Evolutionary conservation across 2,797 vertebrate genomes (phyloP).

Genomic region (Valencia hispanica): DNA sequence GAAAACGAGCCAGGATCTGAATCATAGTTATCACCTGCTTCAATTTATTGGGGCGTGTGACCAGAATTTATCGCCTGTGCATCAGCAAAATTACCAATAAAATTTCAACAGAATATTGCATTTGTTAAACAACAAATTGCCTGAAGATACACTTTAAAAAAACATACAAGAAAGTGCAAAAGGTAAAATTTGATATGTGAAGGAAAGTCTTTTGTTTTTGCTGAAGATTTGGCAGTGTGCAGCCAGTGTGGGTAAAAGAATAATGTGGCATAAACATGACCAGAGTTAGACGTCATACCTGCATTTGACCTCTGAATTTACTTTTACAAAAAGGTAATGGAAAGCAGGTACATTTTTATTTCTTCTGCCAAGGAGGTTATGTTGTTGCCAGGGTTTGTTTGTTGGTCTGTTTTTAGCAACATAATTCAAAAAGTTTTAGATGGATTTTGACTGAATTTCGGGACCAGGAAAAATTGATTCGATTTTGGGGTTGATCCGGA

Average conservation of each 20-base stretch:
- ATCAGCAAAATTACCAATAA: not conserved
- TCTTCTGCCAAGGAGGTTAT: no score
- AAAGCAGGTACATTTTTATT: not conserved
- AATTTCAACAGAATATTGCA: not conserved
- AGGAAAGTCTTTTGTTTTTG: not conserved
- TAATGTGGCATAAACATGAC: no score
- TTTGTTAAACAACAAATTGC: not conserved
- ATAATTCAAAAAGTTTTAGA: no score
- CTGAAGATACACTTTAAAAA: not conserved
- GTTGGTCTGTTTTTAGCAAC: no score
- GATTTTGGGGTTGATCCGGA: no score
- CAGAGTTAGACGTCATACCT: not conserved
- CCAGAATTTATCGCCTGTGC: not conserved
- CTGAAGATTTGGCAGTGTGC: not conserved
- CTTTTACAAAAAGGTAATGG: not conserved
- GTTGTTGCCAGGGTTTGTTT: no score
- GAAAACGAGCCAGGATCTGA: conserved; percentile 28
- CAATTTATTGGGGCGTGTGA: not conserved
- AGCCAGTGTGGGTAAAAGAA: not conserved
- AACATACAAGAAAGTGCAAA: not conserved
- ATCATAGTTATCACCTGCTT: conserved; percentile 1
- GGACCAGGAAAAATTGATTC: no score
- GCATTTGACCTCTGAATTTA: not conserved
- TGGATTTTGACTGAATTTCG: no score
- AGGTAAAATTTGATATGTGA: not conserved